Evolutionary conservation across 2,113 vertebrate species (phyloP).

Genomic region (Epinephelus moara): DNA sequence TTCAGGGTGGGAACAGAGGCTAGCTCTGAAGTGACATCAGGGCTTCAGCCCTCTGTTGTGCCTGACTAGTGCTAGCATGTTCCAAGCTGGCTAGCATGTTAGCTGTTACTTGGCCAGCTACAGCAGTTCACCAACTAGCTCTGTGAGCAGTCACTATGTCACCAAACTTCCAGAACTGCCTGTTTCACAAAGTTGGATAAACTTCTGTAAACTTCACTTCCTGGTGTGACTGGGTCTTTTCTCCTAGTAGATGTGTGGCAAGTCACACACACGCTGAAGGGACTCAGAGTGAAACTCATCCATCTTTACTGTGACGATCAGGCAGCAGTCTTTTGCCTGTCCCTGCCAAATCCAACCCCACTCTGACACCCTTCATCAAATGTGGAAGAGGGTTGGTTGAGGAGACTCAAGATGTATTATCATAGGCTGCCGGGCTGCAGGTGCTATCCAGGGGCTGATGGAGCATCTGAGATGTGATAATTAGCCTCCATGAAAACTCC

Average conservation of each 20-base stretch:
- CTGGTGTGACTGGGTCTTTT: too few species aligned
- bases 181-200: too few species aligned
- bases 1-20: too few species aligned
- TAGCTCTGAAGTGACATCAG: too few species aligned
- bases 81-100: not conserved
- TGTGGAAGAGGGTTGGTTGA: not conserved
- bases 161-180: too few species aligned
- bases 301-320: not conserved
- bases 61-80: too few species aligned
- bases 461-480: conserved; percentile 26
- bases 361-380: not conserved
- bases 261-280: not conserved
- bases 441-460: not conserved
- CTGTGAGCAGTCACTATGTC: not conserved
- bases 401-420: conserved; percentile 9
- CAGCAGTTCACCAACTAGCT: not conserved
- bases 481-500: conserved; percentile 1
- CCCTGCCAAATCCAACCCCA: not conserved
- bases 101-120: not conserved
- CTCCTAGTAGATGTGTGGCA: not conserved
- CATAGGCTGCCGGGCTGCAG: conserved; percentile 15
- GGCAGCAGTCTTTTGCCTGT: not conserved
- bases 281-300: not conserved
- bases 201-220: too few species aligned
- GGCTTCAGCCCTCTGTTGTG: not conserved